Conservation (phyloP, 1,140 invertebrate species). For the Tetramorium alpestre region DNA sequence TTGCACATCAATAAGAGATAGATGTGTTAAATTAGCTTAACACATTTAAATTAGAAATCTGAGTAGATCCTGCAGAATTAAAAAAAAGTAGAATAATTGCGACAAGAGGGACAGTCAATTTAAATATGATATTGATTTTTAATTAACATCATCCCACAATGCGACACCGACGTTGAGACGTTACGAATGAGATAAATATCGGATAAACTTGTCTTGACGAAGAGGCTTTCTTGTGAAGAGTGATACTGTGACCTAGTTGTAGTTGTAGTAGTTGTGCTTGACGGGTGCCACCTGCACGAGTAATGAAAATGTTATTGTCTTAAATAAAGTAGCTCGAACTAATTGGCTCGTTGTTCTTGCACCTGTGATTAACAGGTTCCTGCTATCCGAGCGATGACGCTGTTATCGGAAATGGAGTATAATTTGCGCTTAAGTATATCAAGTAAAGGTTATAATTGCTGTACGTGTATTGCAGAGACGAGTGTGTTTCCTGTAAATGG, state of each 20-base stretch:
- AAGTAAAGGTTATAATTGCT: slow-evolving; percentile 40
- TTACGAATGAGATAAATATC: not conserved
- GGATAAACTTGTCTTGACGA: not conserved
- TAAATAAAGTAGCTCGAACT: slow-evolving; percentile 45
- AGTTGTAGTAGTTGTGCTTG: slow-evolving; percentile 51
- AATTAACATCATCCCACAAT: slow-evolving; percentile 14
- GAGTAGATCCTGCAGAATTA: too few species aligned
- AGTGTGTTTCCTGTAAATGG: slow-evolving; percentile 47
- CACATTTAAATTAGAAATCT: not conserved
- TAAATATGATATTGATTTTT: not conserved
- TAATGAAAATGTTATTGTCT: slow-evolving; percentile 56
- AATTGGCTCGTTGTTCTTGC: slow-evolving; percentile 20
- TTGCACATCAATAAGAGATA: not conserved
- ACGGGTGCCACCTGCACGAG: slow-evolving; percentile 45
- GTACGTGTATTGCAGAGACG: slow-evolving; percentile 9
- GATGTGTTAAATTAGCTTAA: not conserved
- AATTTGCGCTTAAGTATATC: slow-evolving; percentile 41
- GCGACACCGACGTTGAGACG: not conserved
- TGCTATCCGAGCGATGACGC: slow-evolving; percentile 31
- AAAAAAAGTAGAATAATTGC: not conserved
- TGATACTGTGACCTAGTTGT: slow-evolving; percentile 51
- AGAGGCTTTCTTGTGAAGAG: slow-evolving; percentile 27
- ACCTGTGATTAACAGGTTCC: slow-evolving; percentile 38
- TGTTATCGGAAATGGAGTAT: slow-evolving; percentile 26
- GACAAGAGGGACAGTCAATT: not conserved